These are phyloP conservation scores for Sarcophilus harrisii DNA, from an alignment of 2,797 vertebrate species.

Conservation along the genomic window DNA sequence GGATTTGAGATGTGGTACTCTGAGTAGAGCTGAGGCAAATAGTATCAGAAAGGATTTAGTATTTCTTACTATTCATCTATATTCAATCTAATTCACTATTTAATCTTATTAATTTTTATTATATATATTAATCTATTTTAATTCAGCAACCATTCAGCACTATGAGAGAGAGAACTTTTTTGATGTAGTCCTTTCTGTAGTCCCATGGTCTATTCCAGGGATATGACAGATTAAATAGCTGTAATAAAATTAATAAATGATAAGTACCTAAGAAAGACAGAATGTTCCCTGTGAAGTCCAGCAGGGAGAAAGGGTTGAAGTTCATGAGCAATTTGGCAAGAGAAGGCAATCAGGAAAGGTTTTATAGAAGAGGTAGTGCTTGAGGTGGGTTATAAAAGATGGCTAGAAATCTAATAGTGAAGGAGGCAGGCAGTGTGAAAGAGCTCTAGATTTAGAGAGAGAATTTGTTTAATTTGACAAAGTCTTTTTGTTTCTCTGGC, in stretches of 20 bases:
- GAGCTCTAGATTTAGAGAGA: neutral
- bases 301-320: neutral
- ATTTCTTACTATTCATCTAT: neutral
- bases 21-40: neutral
- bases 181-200: neutral
- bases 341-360: neutral
- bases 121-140: neutral
- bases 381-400: neutral
- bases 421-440: neutral
- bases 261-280: neutral
- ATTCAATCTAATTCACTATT: neutral
- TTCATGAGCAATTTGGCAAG: neutral
- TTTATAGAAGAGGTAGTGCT: neutral
- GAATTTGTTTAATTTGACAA: neutral
- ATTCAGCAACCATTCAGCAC: neutral
- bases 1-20: neutral
- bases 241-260: neutral
- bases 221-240: neutral
- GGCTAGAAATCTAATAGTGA: neutral
- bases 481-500: neutral
- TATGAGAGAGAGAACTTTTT: neutral
- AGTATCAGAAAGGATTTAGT: neutral
- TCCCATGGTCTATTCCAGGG: neutral
- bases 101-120: neutral
- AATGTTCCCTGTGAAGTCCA: neutral